These are phyloP conservation scores for Argyra leucocephala DNA, from an alignment of 2,888 invertebrate genomes.

Conservation along the genomic window DNA sequence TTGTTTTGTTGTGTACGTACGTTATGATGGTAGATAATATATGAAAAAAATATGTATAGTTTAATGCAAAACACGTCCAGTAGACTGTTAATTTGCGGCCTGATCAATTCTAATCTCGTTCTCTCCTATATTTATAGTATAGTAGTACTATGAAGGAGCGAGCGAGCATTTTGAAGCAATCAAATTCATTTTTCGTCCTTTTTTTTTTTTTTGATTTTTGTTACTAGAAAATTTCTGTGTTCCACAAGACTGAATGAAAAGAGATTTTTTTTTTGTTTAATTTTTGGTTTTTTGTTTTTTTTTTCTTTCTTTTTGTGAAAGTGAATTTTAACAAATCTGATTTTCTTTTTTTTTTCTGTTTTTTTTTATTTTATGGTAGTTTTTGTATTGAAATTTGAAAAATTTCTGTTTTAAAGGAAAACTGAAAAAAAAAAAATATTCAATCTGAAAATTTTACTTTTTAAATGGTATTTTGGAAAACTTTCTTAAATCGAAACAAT, in stretches of 20 bases:
- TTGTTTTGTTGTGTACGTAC: neutral
- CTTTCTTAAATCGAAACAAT: too few relatives aligned
- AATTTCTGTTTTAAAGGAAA: too few relatives aligned
- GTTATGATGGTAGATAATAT: neutral
- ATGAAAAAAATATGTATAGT: neutral
- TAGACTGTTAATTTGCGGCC: slow-evolving; percentile 6
- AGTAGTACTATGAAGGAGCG: too few relatives aligned
- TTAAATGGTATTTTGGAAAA: too few relatives aligned
- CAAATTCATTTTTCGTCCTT: neutral
- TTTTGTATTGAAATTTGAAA: too few relatives aligned
- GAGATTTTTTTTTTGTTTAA: too few relatives aligned
- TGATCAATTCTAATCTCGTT: slow-evolving; percentile 2
- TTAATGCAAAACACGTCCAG: slow-evolving; percentile 4
- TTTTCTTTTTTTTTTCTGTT: neutral
- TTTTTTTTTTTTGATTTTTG: neutral
- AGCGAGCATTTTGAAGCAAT: neutral
- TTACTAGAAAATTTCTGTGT: too few relatives aligned
- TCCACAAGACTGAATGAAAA: too few relatives aligned
- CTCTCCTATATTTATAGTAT: neutral
- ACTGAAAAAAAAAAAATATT: too few relatives aligned
- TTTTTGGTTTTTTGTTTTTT: neutral
- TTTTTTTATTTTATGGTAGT: too few relatives aligned
- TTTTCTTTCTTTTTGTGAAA: neutral
- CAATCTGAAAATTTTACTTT: too few relatives aligned
- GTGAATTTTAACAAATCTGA: neutral